A percentile compares a stretch with the other conserved stretches of the same genome.
Evolutionary conservation across 2,888 invertebrate species (phyloP).

Genomic region (Himalopsyche tibetana): DNA sequence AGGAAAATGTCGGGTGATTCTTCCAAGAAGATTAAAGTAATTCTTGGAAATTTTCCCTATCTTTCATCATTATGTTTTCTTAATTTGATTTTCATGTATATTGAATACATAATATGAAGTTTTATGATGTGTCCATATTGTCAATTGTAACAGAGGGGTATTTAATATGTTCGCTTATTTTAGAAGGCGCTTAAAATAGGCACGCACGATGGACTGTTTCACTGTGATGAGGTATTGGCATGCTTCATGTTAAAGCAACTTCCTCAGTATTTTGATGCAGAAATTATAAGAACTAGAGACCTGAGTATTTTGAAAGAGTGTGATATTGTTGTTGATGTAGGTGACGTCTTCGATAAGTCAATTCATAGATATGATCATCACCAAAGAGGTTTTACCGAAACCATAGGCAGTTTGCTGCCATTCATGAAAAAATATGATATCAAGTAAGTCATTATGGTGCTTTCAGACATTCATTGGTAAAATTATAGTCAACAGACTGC

Average conservation of each 20-base stretch:
- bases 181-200: conserved; percentile 75
- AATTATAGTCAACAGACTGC: too few species aligned
- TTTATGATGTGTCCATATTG: too few species aligned
- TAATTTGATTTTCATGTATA: too few species aligned
- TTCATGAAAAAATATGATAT: conserved; percentile 80
- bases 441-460: conserved; percentile 70
- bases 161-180: not conserved
- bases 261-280: conserved; percentile 87
- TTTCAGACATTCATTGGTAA: too few species aligned
- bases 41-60: not conserved
- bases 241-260: conserved; percentile 92
- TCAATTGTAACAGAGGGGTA: too few species aligned
- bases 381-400: conserved; percentile 86
- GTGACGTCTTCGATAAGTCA: conserved; percentile 87
- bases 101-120: too few species aligned
- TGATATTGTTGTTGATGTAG: conserved; percentile 97
- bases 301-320: conserved; percentile 83
- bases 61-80: too few species aligned
- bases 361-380: conserved; percentile 95
- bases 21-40: conserved; percentile 29
- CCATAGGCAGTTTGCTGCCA: conserved; percentile 81
- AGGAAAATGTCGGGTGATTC: not conserved
- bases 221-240: conserved; percentile 96
- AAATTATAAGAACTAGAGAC: conserved; percentile 84
- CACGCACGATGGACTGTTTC: conserved; percentile 90